A percentile compares a stretch with the other conserved stretches of the same genome.
phyloP scores from a whole-genome alignment of 2,888 invertebrate species.

The Melanophora roralis region DNA sequence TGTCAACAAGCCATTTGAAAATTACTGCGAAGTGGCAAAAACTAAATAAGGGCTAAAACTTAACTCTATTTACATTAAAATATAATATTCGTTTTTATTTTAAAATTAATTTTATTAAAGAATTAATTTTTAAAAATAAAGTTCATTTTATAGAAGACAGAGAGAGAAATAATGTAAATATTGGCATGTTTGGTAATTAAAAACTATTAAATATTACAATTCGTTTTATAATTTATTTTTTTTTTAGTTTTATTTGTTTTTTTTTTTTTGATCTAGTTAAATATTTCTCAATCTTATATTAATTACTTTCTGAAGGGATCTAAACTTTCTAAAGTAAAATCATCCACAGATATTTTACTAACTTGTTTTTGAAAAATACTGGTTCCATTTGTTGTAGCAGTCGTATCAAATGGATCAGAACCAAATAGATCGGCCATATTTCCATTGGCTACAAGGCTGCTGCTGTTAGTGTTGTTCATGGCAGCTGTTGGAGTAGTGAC shows the following conservation, averaged over 20 bases:
- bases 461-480: conserved; percentile 66
- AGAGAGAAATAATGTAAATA: too few species aligned
- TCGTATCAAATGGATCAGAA: conserved; percentile 82
- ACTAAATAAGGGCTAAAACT: too few species aligned
- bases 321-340: conserved; percentile 95
- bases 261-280: neutral
- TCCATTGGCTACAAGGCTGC: conserved; percentile 70
- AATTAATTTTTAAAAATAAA: conserved; percentile 11
- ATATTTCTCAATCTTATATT: neutral
- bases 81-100: too few species aligned
- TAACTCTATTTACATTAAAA: too few species aligned
- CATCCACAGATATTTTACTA: conserved; percentile 80
- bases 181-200: too few species aligned
- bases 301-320: conserved; percentile 89
- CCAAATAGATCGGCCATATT: conserved; percentile 87
- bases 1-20: too few species aligned
- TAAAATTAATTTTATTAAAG: too few species aligned
- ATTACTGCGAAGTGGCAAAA: too few species aligned
- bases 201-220: too few species aligned
- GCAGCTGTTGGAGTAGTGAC: conserved; percentile 55
- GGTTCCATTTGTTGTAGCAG: conserved; percentile 69
- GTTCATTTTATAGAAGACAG: conserved; percentile 11
- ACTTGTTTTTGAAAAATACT: conserved; percentile 82
- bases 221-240: too few species aligned
- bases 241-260: neutral